phyloP scores from a whole-genome alignment of 2,113 vertebrate genomes.

The Lagopus leucura region DNA sequence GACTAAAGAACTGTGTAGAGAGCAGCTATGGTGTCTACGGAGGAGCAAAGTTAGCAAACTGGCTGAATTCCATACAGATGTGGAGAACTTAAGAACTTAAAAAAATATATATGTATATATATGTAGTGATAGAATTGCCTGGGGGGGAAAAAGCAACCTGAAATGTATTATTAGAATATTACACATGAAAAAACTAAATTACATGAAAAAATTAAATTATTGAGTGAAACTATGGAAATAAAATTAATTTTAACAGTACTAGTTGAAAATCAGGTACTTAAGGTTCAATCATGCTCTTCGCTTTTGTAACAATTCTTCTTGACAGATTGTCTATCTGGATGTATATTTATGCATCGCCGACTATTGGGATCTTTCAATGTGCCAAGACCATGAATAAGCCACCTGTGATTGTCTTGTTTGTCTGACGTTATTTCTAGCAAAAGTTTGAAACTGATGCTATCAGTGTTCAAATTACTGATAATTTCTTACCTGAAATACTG shows the following conservation, averaged over 20 bases:
- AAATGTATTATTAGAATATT: neutral
- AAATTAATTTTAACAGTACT: neutral
- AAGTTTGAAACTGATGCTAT: neutral
- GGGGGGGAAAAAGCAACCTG: fast-evolving
- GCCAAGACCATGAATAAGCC: neutral
- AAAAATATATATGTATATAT: too few relatives aligned
- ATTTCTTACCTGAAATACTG: neutral
- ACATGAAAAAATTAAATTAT: neutral
- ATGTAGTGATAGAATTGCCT: neutral
- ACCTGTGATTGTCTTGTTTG: fast-evolving
- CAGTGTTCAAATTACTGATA: neutral
- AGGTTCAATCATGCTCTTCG: neutral
- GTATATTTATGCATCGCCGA: neutral
- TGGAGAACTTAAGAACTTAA: neutral
- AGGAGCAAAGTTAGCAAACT: neutral
- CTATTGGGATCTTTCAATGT: neutral
- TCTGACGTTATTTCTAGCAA: neutral
- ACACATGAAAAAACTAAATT: neutral
- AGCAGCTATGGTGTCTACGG: neutral
- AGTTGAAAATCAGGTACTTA: neutral
- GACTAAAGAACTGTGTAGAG: neutral
- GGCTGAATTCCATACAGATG: neutral
- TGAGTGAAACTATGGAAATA: neutral
- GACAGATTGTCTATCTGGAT: neutral
- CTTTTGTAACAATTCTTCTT: neutral